These are phyloP conservation scores for Frankliniella fusca DNA, from an alignment of 2,888 invertebrate genomes.

Conservation along the genomic window DNA sequence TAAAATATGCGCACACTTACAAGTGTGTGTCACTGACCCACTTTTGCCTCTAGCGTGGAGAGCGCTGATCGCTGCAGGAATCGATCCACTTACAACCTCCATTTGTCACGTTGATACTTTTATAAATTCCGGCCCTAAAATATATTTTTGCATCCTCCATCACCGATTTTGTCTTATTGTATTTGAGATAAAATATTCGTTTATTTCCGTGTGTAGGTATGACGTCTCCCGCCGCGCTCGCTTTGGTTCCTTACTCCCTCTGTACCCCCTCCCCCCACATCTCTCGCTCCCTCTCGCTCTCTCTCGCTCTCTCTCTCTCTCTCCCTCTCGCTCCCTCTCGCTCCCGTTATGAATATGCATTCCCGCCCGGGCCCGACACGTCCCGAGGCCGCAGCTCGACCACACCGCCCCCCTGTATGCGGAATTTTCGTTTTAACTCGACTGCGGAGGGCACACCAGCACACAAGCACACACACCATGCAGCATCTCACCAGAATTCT, in stretches of 20 bases:
- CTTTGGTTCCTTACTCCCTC: background rate
- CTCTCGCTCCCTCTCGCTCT: background rate
- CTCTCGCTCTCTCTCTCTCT: background rate
- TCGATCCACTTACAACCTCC: too few species aligned
- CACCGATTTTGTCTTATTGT: too few species aligned
- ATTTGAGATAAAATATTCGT: too few species aligned
- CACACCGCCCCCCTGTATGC: background rate
- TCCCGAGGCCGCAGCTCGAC: background rate
- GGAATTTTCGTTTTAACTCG: background rate
- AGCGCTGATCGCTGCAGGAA: too few species aligned
- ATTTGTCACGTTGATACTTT: too few species aligned
- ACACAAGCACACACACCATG: background rate
- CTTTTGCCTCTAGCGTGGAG: too few species aligned
- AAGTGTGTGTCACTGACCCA: too few species aligned
- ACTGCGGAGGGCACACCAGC: background rate
- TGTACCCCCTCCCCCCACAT: background rate
- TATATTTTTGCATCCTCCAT: too few species aligned
- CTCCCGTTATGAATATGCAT: constrained; percentile 15
- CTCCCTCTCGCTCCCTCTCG: background rate
- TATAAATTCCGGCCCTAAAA: too few species aligned
- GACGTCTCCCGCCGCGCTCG: background rate
- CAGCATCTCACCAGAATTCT: background rate
- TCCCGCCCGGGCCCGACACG: background rate
- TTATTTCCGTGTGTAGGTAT: too few species aligned
- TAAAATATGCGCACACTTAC: too few species aligned